Percentiles rank a stretch among this genome's conserved stretches.
Conservation (phyloP, 1,140 invertebrate species). For the Zaprionus nigranus region DNA sequence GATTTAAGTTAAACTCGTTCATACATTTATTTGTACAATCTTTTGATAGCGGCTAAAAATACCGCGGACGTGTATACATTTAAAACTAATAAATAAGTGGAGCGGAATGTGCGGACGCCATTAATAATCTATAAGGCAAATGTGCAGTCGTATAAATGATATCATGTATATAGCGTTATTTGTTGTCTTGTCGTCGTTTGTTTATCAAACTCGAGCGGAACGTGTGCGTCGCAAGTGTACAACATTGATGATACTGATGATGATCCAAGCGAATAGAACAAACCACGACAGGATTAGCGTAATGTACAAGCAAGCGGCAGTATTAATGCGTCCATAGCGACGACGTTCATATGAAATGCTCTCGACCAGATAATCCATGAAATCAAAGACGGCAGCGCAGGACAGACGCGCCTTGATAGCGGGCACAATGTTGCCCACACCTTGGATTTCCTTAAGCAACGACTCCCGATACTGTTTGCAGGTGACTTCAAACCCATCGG, state of each 20-base stretch:
- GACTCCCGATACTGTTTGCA: constrained; percentile 88
- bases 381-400: constrained; percentile 89
- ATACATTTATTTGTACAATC: constrained; percentile 77
- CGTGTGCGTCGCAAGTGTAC: constrained; percentile 85
- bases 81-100: constrained; percentile 66
- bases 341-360: constrained; percentile 85
- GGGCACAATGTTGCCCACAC: constrained; percentile 86
- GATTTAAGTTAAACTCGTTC: constrained; percentile 43
- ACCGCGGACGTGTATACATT: constrained; percentile 54
- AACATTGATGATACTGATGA: constrained; percentile 85
- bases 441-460: constrained; percentile 86
- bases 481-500: constrained; percentile 88
- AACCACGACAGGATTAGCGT: constrained; percentile 87
- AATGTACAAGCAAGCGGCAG: constrained; percentile 86
- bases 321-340: constrained; percentile 87
- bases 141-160: constrained; percentile 24
- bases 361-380: constrained; percentile 90
- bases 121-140: constrained; percentile 49
- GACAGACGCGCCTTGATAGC: constrained; percentile 87
- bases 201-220: constrained; percentile 55
- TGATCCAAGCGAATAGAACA: constrained; percentile 86
- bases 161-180: background rate
- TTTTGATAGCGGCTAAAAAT: constrained; percentile 46
- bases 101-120: constrained; percentile 35
- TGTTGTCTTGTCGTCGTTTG: constrained; percentile 17